phyloP scores from a whole-genome alignment of 2,113 vertebrate genomes.

The Reinhardtius hippoglossoides region DNA sequence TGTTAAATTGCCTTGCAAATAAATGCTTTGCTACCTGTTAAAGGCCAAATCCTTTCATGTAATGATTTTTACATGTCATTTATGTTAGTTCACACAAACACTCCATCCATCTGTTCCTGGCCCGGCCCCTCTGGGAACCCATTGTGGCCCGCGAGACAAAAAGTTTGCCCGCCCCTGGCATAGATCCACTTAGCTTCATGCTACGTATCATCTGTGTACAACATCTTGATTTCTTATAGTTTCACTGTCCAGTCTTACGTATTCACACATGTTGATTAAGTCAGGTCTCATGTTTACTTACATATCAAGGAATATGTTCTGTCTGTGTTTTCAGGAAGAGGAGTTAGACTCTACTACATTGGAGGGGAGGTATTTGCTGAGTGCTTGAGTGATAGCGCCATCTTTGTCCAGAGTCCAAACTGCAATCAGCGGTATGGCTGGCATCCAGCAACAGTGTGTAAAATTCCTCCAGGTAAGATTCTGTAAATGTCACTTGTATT shows the following conservation, averaged over 20 bases:
- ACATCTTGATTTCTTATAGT: not conserved
- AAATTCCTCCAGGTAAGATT: conserved; percentile 94
- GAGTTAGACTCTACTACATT: conserved; percentile 97
- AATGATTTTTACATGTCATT: no score
- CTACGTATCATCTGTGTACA: not conserved
- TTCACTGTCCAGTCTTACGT: no score
- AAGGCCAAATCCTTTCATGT: no score
- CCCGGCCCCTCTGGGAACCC: no score
- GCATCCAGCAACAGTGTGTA: conserved; percentile 99
- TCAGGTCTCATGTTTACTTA: not conserved
- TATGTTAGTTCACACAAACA: no score
- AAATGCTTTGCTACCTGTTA: no score
- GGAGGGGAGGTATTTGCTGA: conserved; percentile 98
- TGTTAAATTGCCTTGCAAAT: no score
- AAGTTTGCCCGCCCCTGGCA: no score
- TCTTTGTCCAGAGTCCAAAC: conserved; percentile 99
- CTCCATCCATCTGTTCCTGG: no score
- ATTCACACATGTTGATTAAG: not conserved
- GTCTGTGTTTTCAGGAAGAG: conserved; percentile 86
- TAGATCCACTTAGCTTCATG: not conserved
- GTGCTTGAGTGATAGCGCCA: conserved; percentile 98
- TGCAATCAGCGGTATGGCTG: conserved; percentile 99
- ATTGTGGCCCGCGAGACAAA: no score
- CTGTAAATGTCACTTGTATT: not conserved
- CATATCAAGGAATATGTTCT: not conserved